A percentile compares a stretch with the other conserved stretches of the same genome.
Conservation (phyloP, 2,113 vertebrate genomes). For the Eudyptes chrysolophus region DNA sequence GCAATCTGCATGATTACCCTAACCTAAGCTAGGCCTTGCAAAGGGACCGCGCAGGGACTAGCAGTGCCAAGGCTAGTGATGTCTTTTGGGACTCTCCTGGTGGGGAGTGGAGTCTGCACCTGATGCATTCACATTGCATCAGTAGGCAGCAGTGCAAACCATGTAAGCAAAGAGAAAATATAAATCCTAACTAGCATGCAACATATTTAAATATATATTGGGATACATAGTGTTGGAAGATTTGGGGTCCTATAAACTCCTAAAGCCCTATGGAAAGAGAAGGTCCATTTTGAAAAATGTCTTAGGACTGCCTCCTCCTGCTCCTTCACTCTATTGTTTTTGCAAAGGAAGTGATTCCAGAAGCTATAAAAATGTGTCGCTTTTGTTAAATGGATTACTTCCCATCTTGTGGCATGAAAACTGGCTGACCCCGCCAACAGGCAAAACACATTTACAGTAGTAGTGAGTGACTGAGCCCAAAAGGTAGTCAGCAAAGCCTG, state of each 20-base stretch:
- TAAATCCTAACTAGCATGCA: neutral
- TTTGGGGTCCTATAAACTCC: neutral
- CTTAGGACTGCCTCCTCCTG: neutral
- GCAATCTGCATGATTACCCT: neutral
- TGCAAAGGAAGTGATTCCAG: constrained; percentile 27
- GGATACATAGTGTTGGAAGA: neutral
- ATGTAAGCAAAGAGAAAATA: neutral
- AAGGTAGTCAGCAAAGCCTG: neutral
- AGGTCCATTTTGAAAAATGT: neutral
- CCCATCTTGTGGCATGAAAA: neutral
- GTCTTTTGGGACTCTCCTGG: neutral
- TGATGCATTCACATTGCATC: neutral
- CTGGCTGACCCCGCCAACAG: neutral
- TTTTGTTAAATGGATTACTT: constrained; percentile 28
- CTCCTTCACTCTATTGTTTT: neutral
- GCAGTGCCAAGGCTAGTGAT: neutral
- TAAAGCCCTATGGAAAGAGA: neutral
- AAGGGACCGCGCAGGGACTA: neutral
- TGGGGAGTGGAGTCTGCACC: neutral
- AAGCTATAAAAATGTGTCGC: neutral
- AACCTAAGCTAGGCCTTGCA: neutral
- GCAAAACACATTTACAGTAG: neutral
- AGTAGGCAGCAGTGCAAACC: neutral
- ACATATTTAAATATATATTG: neutral
- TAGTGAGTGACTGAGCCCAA: neutral